Conservation (phyloP, 2,888 invertebrate species). For the Protonemura montana region DNA sequence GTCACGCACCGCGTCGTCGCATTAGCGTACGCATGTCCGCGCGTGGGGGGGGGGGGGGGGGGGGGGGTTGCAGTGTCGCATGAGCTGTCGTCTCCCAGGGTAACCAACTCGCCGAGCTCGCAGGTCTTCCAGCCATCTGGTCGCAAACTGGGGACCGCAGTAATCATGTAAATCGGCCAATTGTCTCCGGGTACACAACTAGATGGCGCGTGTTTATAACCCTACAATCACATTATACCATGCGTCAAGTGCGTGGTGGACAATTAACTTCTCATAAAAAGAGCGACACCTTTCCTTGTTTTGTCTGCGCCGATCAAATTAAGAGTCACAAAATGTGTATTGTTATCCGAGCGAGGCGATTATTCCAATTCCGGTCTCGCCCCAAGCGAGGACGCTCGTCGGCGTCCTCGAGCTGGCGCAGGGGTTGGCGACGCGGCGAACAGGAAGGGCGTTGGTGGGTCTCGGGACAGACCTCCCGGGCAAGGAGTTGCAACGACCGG, state of each 20-base stretch:
- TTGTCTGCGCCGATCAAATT: constrained; percentile 15
- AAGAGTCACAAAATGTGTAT: not conserved
- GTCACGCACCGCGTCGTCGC: not conserved
- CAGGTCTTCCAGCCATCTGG: not conserved
- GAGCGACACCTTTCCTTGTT: constrained; percentile 36
- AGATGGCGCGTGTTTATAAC: constrained; percentile 7
- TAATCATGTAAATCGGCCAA: constrained; percentile 40
- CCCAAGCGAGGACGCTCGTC: too few relatives aligned
- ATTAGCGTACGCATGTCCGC: not conserved
- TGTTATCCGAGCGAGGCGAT: not conserved
- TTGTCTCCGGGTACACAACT: constrained; percentile 7
- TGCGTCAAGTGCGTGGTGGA: not conserved
- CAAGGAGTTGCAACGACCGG: not conserved
- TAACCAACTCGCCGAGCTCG: too few relatives aligned
- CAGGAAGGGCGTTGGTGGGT: not conserved
- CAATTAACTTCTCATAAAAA: not conserved
- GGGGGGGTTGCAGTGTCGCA: too few relatives aligned
- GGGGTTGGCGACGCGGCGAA: constrained; percentile 8
- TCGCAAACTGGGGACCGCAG: not conserved
- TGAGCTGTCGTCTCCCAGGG: too few relatives aligned
- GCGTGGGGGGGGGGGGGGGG: too few relatives aligned
- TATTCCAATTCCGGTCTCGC: not conserved
- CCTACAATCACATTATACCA: not conserved
- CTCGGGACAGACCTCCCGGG: not conserved
- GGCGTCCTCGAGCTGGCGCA: not conserved